Conservation (phyloP, 2,888 invertebrate genomes). For the Nomada hirtipes region DNA sequence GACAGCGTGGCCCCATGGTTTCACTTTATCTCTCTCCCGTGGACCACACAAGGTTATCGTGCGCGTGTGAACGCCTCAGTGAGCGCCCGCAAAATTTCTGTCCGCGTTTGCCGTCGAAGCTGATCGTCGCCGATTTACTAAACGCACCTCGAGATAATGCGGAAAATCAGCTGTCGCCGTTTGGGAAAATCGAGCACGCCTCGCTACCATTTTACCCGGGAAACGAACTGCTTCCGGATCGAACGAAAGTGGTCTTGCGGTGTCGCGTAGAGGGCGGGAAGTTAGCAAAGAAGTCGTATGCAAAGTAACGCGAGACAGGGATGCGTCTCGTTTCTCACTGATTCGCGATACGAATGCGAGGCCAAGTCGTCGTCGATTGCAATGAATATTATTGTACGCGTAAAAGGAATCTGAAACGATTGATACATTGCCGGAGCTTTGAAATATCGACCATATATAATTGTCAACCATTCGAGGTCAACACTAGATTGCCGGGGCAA, state of each 20-base stretch:
- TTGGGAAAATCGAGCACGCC: constrained; percentile 14
- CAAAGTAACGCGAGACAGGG: background rate
- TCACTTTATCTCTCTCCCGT: constrained; percentile 70
- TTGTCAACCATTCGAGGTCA: background rate
- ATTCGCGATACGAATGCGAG: background rate
- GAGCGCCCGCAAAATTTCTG: constrained; percentile 22
- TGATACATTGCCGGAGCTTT: background rate
- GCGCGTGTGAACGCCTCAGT: constrained; percentile 30
- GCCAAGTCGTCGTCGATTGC: background rate
- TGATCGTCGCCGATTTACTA: background rate
- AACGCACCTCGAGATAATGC: constrained; percentile 18
- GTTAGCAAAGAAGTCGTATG: constrained; percentile 8
- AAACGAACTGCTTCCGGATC: constrained; percentile 36
- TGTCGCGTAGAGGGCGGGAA: constrained; percentile 12
- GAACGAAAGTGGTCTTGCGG: constrained; percentile 64
- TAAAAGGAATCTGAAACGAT: too few relatives aligned
- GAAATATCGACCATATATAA: too few relatives aligned
- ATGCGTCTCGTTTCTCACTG: background rate
- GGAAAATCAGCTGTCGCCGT: constrained; percentile 44
- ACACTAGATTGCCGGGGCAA: too few relatives aligned
- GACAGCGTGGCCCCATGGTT: constrained; percentile 79
- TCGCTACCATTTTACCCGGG: constrained; percentile 40
- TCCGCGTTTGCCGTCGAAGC: background rate
- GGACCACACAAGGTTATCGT: constrained; percentile 67
- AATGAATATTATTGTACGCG: background rate